These are phyloP conservation scores for Dasypogon diadema DNA, from an alignment of 2,888 invertebrate species.

Conservation along the genomic window DNA sequence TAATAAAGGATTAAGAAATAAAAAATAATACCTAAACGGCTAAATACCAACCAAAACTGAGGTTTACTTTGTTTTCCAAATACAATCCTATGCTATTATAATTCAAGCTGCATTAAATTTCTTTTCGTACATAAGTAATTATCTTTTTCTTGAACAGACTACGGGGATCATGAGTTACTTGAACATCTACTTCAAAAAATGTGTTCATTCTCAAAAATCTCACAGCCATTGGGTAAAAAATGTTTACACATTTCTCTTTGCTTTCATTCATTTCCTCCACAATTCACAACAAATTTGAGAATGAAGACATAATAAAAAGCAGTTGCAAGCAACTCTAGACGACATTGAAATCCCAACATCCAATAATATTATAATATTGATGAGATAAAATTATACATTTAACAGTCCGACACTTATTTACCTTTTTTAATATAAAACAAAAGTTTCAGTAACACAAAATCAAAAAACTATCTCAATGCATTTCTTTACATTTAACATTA, in stretches of 20 bases:
- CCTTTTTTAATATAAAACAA: not conserved
- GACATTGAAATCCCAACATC: not conserved
- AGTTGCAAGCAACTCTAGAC: not conserved
- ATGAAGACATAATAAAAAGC: not conserved
- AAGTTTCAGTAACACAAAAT: not conserved
- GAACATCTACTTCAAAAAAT: not conserved
- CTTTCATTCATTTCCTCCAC: not conserved
- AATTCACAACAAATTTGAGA: conserved; percentile 4
- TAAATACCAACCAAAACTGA: too few relatives aligned
- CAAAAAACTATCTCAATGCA: not conserved
- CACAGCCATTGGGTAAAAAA: conserved; percentile 12
- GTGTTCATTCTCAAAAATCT: not conserved
- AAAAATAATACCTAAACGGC: too few relatives aligned
- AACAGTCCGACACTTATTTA: conserved; percentile 8
- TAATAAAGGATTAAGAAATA: too few relatives aligned
- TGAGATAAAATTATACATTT: not conserved
- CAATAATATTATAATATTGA: not conserved
- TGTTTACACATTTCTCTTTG: conserved; percentile 2
- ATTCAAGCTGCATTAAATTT: not conserved
- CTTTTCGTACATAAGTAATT: not conserved
- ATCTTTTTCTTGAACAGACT: not conserved
- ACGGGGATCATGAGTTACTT: not conserved
- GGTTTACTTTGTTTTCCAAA: too few relatives aligned
- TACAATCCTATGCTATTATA: not conserved
- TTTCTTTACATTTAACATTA: conserved; percentile 41